These are phyloP conservation scores for Leptodactylus fallax DNA, from an alignment of 2,797 vertebrate species.

Conservation along the genomic window DNA sequence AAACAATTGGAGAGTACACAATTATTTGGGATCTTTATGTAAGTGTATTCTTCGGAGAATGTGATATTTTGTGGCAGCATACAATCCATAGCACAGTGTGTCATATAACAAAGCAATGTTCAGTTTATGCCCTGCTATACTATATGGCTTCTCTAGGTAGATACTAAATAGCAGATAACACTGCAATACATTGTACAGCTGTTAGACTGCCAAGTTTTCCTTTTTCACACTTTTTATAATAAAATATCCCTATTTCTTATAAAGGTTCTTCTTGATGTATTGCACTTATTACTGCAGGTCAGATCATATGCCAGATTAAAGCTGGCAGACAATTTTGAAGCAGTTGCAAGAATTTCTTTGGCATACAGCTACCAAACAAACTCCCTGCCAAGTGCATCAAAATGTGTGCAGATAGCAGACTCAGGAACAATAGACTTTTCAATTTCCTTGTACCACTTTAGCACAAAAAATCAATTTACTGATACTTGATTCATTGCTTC, in stretches of 20 bases:
- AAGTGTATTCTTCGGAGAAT: background rate
- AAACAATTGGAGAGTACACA: background rate
- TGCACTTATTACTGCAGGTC: slow-evolving; percentile 42
- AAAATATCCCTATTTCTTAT: slow-evolving; percentile 40
- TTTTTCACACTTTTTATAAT: background rate
- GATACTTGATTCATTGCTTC: slow-evolving; percentile 47
- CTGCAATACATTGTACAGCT: background rate
- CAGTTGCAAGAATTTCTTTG: slow-evolving; percentile 51
- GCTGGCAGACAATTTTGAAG: slow-evolving; percentile 48
- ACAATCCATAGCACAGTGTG: background rate
- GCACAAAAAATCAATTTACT: slow-evolving; percentile 45
- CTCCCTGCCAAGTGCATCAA: slow-evolving; percentile 48
- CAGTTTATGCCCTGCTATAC: background rate
- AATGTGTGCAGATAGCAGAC: slow-evolving; percentile 48
- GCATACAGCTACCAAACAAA: slow-evolving; percentile 45
- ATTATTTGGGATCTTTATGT: background rate
- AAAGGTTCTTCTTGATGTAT: slow-evolving; percentile 31
- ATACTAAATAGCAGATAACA: background rate
- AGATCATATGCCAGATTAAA: slow-evolving; percentile 51
- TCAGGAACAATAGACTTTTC: slow-evolving; percentile 53
- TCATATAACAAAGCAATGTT: background rate
- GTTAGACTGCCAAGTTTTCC: background rate
- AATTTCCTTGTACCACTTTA: slow-evolving; percentile 44
- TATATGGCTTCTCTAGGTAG: background rate
- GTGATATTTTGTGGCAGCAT: background rate